These are phyloP conservation scores for Isaurus tuberculatus DNA, from an alignment of 92 coral and sea anemone species.

Conservation along the genomic window DNA sequence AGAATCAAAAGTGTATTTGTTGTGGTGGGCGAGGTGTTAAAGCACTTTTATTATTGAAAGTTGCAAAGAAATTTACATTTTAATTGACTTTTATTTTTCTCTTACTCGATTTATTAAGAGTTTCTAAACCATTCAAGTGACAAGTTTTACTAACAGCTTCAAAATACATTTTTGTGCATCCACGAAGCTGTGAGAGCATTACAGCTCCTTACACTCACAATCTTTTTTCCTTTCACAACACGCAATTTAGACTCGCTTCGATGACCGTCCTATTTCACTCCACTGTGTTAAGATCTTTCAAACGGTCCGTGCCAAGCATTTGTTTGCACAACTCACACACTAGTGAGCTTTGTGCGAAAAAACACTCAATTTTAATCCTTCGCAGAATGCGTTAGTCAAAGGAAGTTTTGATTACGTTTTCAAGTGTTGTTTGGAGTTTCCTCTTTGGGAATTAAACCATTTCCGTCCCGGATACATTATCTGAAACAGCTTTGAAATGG, in stretches of 20 bases:
- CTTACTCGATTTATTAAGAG: background rate
- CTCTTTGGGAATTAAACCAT: conserved; percentile 16
- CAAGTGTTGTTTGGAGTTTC: conserved; percentile 18
- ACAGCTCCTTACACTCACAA: background rate
- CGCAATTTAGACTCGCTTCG: background rate
- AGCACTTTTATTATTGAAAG: background rate
- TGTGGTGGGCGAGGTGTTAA: background rate
- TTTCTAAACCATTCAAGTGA: background rate
- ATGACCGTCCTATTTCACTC: conserved; percentile 26
- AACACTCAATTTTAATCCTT: conserved; percentile 37
- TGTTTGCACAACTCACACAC: conserved; percentile 56
- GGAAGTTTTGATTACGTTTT: conserved; percentile 33
- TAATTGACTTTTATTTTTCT: background rate
- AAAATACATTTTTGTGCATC: background rate
- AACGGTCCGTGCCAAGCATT: conserved; percentile 55
- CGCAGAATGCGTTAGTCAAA: conserved; percentile 18
- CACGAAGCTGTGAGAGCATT: background rate
- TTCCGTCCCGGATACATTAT: conserved; percentile 35
- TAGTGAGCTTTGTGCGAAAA: conserved; percentile 14
- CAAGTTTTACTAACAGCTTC: background rate
- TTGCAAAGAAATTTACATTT: background rate
- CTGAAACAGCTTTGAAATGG: conserved; percentile 8
- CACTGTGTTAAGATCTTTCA: conserved; percentile 50
- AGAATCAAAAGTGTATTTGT: background rate
- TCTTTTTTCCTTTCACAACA: background rate